Base-by-base conservation (phyloP, 2,113 vertebrate genomes). In the Microtus ochrogaster region DNA sequence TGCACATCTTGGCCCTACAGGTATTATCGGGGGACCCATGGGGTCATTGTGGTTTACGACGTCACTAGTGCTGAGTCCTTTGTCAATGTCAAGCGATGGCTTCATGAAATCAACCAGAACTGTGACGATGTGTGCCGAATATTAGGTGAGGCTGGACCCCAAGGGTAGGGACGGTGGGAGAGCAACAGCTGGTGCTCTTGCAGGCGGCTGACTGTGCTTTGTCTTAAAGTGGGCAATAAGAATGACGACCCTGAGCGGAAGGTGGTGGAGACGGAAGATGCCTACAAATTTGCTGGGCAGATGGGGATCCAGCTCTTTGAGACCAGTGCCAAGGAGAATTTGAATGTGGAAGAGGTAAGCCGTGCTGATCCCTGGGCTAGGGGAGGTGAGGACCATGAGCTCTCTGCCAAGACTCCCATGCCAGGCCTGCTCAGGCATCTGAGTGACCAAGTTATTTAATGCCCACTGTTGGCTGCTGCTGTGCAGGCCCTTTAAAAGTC, bases 41-140 rank as follows among this genome's bases (percentile, higher is more conserved):
- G 99, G 63, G 99, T 99, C 98, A 99, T 99, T 58, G 99, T 99
- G 97, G 99, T 99, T 70, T 99, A 99, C 0, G 99, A 99, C 1
- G 99, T 99, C 97, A 99, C 99, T 33, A 99, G 99, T 16, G 99
- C 99, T 0, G 99, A 99, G 97, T 99, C 99, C 84, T 99, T 99
- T 36, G 99, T 99, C 98, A 99, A 99, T 39, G 99, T 99, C 96
- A 99, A 99, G 97, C 99, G 99, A 98, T 99, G 99, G 99, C 98
- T 99, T 96, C 99, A 99, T 91, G 99, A 99, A 99, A 99, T 99
- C 97, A 99, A 99, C 98, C 99, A 99, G 97, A 99, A 99, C 76
- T 99, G 99, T 97, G 99, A 99, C 39, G 99, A 99, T 4, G 99
- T 99, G 86, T 99, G 99, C 98, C 99, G 99, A 98, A 99, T 99